Evolutionary conservation across 2,113 vertebrate species (phyloP), one percentile per base, ranked within the genome.

Genomic region (Epinephelus cyanopodus): DNA sequence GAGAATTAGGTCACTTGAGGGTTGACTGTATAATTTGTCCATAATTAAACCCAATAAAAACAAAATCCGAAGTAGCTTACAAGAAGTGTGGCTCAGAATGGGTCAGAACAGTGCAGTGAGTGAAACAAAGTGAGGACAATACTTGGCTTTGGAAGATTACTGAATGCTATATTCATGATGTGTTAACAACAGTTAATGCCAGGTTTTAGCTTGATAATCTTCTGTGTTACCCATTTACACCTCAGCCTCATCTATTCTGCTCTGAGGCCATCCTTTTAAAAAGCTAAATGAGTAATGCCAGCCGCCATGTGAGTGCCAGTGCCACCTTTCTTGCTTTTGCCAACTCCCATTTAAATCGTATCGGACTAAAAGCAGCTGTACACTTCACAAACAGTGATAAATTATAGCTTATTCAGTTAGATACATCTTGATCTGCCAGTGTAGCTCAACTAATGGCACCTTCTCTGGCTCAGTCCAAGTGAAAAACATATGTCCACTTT

Each of bases 321-420:
- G n/a, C n/a, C 29, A 66, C 14, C 21, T 76, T 6, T 50, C 23
- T 53, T 29, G 19, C 33, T 45, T 50, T 58, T 74, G 33, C 58
- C 67, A 70, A 4, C 52, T 65, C 61, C 61, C 48, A 9, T 78
- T 77, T 65, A 11, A 74, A 45, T 84, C 52, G 21, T 18, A 50
- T 73, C 25, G 60, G 25, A 60, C 69, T 78, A 33, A 81, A 71
- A 81, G 21, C 61, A 63, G 56, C 25, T 8, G 65, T 23, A 18
- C 58, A 58, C 29, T 69, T 64, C 27, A 54, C 37, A 75, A 68
- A 65, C 15, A 73, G 14, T 45, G 21, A 67, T 54, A 77, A 21
- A 71, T 64, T 53, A 27, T 0, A 58, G 53, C 19, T 29, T 19
- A 5, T 23, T 50, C 15, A 45, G 17, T 25, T 56, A 53, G 25